Base-by-base conservation (phyloP, 2,888 invertebrate genomes). In the Drosophila koepferae region DNA sequence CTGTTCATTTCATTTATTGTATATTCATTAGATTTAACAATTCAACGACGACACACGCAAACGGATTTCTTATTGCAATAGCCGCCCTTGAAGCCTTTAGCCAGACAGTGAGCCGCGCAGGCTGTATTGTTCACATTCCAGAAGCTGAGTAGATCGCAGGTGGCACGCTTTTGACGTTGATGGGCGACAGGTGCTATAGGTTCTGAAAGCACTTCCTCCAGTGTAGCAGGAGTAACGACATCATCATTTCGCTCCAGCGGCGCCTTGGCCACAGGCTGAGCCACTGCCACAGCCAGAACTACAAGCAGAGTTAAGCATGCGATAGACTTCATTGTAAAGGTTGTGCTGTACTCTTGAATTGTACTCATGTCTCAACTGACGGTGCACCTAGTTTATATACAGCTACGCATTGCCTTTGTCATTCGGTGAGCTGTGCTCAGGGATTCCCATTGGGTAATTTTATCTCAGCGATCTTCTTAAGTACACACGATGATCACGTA, bases 41-140 rank as follows among this genome's bases (percentile, higher is more conserved):
- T 3, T 12, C 68, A 90, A 51, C 58, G 72, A n/a, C 92, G 91
- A 67, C 94, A 94, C 41, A 92, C 84, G 62, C 94, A 94, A 38
- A 94, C 91, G 20, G 88, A 87, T 54, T 89, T 82, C 2, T 62
- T 48, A 72, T 91, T 92, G 65, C 93, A 94, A 58, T 92, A 91
- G 28, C 94, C 94, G 3, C 94, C 93, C 51, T 75, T 89, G 65
- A 71, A 91, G 12, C 91, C 78, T 34, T 77, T 81, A 1, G 79
- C 63, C 0, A 94, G 16, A 40, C 94, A 94, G 63, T 94, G 93
- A 7, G 90, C 89, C 0, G 93, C 94, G 78, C 94, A 94, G 51
- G 92, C 93, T 7, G 93, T 81, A 61, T 94, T 90, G 12, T 93
- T 92, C 6, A 77, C 71, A 18, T 75, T 67, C 20, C 61, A 62